Conservation (phyloP, 2,113 vertebrate species). For the Ctenomys sociabilis region DNA sequence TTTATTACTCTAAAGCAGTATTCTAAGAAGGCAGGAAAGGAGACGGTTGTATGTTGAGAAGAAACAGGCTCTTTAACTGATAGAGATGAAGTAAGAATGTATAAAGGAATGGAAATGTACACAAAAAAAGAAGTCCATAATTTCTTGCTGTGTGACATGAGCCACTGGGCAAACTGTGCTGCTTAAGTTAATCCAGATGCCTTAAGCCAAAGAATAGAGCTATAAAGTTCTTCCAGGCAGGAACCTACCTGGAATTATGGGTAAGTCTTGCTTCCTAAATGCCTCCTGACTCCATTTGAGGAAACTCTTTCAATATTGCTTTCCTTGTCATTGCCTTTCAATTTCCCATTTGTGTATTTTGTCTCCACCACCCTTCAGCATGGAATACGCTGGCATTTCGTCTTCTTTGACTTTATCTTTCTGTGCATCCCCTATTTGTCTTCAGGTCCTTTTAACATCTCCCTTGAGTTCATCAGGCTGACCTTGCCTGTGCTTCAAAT, state of each 20-base stretch:
- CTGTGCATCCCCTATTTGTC: neutral
- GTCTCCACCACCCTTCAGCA: neutral
- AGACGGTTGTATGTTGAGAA: neutral
- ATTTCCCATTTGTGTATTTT: neutral
- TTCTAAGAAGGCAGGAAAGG: neutral
- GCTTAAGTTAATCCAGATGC: neutral
- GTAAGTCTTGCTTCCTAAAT: too few relatives aligned
- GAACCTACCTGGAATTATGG: too few relatives aligned
- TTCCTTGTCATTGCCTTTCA: neutral
- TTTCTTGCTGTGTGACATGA: neutral
- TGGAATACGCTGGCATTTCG: neutral
- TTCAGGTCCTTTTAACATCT: neutral
- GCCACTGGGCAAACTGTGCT: neutral
- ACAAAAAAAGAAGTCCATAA: neutral
- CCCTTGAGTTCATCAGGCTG: neutral
- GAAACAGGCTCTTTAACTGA: too few relatives aligned
- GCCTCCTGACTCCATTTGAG: neutral
- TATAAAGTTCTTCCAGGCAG: neutral
- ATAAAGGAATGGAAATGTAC: neutral
- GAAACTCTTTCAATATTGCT: neutral
- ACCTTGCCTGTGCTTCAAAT: neutral
- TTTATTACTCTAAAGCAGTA: neutral
- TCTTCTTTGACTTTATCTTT: neutral
- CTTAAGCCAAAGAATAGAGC: neutral
- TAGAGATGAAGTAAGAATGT: neutral